A percentile compares a stretch with the other conserved stretches of the same genome.
These are phyloP conservation scores for Accipiter virgatus DNA, from an alignment of 2,113 vertebrate genomes.

Conservation along the genomic window DNA sequence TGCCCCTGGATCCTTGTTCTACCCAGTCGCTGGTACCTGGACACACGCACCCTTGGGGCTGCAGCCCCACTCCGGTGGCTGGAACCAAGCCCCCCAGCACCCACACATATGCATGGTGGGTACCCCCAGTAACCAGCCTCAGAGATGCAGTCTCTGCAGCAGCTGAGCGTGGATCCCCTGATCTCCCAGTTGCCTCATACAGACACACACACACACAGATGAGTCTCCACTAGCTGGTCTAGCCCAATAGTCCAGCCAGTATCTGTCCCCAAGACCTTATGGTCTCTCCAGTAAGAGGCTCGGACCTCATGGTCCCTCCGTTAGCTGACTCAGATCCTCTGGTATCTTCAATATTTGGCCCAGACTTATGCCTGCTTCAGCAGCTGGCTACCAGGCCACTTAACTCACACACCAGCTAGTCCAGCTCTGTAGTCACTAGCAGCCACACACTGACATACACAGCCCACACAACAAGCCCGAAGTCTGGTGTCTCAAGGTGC, in stretches of 20 bases:
- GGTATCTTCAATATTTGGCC: neutral
- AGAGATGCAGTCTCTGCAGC: neutral
- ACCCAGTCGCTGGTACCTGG: neutral
- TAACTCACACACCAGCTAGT: neutral
- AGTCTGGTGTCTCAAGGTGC: neutral
- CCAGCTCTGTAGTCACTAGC: neutral
- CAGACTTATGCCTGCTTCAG: neutral
- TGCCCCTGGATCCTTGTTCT: neutral
- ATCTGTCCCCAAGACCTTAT: neutral
- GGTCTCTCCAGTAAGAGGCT: neutral
- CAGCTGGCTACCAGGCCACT: neutral
- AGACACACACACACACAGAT: neutral
- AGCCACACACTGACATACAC: neutral
- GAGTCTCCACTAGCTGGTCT: neutral
- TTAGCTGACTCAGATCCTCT: neutral
- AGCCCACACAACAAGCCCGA: neutral
- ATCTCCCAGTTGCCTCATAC: neutral
- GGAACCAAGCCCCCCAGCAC: neutral
- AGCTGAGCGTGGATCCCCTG: neutral
- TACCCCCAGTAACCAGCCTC: neutral
- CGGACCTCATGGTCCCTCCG: accelerated
- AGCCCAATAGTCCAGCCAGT: neutral
- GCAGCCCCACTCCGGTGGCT: neutral
- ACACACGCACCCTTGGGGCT: neutral
- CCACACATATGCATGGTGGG: too few species aligned